Base-by-base conservation (phyloP, 2,888 invertebrate genomes). In the Myopa tessellatipennis region DNA sequence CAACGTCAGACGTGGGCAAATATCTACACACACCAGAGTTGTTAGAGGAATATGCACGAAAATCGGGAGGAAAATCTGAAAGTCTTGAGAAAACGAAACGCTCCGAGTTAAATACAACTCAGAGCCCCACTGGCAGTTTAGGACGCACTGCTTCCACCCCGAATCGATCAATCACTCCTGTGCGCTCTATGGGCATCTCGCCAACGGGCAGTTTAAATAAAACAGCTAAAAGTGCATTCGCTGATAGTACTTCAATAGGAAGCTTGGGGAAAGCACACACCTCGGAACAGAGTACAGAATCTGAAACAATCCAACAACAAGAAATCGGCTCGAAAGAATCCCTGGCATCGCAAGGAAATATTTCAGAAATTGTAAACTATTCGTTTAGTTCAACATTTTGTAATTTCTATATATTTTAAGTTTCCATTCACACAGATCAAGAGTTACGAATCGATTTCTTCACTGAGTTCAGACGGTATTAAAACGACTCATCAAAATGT, bases 361-460 rank as follows among this genome's bases (percentile, higher is more conserved):
- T 89, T 82, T 88, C 89, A 40, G 89, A 89, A 85, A 88, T 86
- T 79, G 88, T 87, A 81, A 81, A 81, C 82, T 65, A 16, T 26
- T 34, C 3, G 71, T 73, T 45, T 45, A 45, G 10, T 10, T n/a
- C 55, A 55, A 18, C 58, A 16, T 14, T 50, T 40, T 58, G 2
- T 55, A 68, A 55, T 68, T 67, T 67, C 50, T 38, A 65, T 45
- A 40, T 45, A 61, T 40, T 55, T 69, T 60, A 58, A 52, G 8
- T 70, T 69, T 50, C 2, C 38, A 40, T 26, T 40, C 52, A 74
- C 81, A 83, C 81, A 92, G 92, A 92, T 92, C 71, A 92, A 92
- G 87, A 92, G 92, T 83, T 92, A 92, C 83, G 92, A 92, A 87
- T 92, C 92, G 34, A 92, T 92, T 61, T 92, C 92, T 79, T 92